These are phyloP conservation scores for Punctoribates punctum DNA, from an alignment of 2,888 invertebrate genomes.

Conservation along the genomic window DNA sequence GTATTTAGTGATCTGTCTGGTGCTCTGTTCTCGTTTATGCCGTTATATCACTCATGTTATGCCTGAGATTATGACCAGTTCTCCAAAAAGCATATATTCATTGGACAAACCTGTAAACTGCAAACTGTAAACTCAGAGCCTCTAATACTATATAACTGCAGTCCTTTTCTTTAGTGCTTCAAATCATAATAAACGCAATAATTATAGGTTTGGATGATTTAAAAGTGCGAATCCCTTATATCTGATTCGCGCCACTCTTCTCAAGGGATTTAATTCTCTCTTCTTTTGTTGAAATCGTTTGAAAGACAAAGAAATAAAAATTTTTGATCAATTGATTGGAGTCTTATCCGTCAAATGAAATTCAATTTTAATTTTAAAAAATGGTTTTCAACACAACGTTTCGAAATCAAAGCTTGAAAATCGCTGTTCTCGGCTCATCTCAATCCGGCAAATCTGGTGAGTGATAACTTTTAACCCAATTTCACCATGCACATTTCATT, in stretches of 20 bases:
- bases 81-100: slow-evolving; percentile 6
- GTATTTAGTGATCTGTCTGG: neutral
- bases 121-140: neutral
- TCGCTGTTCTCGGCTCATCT: slow-evolving; percentile 36
- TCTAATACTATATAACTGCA: neutral
- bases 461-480: neutral
- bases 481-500: neutral
- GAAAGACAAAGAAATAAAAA: too few species aligned
- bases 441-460: slow-evolving; percentile 43
- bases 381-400: slow-evolving; percentile 9
- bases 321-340: neutral
- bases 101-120: slow-evolving; percentile 27
- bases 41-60: slow-evolving; percentile 11
- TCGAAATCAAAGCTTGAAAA: slow-evolving; percentile 23
- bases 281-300: too few species aligned
- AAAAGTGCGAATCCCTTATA: too few species aligned
- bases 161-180: neutral
- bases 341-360: neutral
- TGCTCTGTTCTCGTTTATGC: slow-evolving; percentile 33
- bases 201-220: too few species aligned
- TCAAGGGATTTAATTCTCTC: too few species aligned
- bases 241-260: too few species aligned
- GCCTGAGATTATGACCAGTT: neutral
- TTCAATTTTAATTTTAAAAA: neutral
- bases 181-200: slow-evolving; percentile 6